A percentile compares a stretch with the other conserved stretches of the same genome.
Conservation (phyloP, 2,888 invertebrate species). For the Ophion costatus region DNA sequence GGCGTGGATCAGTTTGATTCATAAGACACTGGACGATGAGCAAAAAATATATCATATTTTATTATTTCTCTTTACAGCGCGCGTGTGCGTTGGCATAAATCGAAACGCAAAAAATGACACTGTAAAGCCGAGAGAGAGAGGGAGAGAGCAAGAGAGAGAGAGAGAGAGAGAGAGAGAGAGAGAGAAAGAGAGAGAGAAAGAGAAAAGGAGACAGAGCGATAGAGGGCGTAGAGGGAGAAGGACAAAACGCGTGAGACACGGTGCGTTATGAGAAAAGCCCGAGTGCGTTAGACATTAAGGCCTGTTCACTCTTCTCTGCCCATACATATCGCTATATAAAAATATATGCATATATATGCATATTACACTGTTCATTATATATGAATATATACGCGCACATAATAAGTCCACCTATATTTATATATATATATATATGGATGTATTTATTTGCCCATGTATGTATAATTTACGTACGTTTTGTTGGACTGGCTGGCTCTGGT, state of each 20-base stretch:
- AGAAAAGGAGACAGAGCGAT: background rate
- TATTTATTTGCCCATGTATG: constrained; percentile 39
- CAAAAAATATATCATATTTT: background rate
- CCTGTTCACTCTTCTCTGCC: constrained; percentile 45
- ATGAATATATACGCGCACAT: constrained; percentile 33
- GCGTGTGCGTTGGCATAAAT: constrained; percentile 43
- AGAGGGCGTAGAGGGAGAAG: constrained; percentile 18
- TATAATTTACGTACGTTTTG: constrained; percentile 52
- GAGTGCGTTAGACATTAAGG: constrained; percentile 63
- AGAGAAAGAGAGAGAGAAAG: constrained; percentile 1
- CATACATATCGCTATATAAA: constrained; percentile 1
- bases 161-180: background rate
- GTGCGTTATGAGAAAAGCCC: constrained; percentile 63
- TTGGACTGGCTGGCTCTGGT: constrained; percentile 52
- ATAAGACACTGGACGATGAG: background rate
- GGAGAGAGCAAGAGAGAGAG: constrained; percentile 22
- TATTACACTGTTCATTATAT: constrained; percentile 17
- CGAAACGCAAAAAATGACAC: constrained; percentile 38
- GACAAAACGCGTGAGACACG: constrained; percentile 49
- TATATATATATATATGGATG: constrained; percentile 21
- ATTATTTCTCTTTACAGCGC: background rate
- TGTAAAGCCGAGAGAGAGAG: background rate
- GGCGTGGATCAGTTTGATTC: background rate
- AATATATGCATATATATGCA: constrained; percentile 21
- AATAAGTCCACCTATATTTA: background rate